Evolutionary conservation across 35 echinoderm and acorn worm species (phyloP).

Genomic region (Acanthaster planci): DNA sequence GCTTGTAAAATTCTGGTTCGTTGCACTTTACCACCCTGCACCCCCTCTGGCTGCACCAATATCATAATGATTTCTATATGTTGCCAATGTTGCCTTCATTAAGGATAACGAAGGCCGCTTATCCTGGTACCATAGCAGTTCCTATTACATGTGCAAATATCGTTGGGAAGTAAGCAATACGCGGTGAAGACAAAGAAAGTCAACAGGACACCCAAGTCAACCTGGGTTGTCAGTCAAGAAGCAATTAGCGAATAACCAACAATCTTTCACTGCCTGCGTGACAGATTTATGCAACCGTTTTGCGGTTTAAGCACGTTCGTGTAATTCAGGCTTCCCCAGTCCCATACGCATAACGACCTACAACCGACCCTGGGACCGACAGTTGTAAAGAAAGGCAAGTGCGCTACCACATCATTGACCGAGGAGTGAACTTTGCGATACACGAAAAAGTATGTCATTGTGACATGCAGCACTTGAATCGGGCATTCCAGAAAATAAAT

Average conservation of each 20-base stretch:
- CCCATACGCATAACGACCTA: conserved; percentile 10
- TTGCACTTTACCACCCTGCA: too few relatives aligned
- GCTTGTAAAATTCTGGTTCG: too few relatives aligned
- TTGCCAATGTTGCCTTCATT: too few relatives aligned
- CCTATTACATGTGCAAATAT: too few relatives aligned
- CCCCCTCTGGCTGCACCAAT: too few relatives aligned
- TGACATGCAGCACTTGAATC: background rate
- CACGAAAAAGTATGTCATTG: background rate
- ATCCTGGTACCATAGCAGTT: too few relatives aligned
- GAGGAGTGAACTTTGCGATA: conserved; percentile 3
- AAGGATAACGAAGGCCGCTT: too few relatives aligned
- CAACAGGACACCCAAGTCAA: background rate
- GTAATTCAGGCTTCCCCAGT: background rate
- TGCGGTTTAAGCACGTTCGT: conserved; percentile 19
- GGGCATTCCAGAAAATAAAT: background rate
- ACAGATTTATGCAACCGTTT: conserved; percentile 1
- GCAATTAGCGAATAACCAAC: conserved; percentile 9
- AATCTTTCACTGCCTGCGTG: background rate
- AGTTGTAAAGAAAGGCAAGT: background rate
- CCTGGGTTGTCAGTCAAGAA: background rate
- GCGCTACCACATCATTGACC: background rate
- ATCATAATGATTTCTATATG: too few relatives aligned
- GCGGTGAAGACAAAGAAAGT: background rate
- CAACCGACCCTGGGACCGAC: background rate
- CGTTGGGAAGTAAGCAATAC: background rate